Evolutionary conservation across 2,888 invertebrate genomes (phyloP), one percentile per base, ranked within the genome.

Genomic region (Sesia bembeciformis): DNA sequence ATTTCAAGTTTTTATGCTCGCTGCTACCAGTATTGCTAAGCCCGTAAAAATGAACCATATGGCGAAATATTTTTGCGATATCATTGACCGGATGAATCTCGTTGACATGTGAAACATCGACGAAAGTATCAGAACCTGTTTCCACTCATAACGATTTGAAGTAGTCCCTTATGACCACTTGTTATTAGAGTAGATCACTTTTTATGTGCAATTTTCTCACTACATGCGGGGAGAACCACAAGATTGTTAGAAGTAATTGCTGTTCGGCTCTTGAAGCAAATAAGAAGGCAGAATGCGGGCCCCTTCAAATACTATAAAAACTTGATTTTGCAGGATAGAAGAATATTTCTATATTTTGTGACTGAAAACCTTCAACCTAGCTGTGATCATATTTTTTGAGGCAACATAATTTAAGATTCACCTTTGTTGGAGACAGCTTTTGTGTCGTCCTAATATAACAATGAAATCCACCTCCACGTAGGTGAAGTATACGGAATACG

Each of bases 161-260:
- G 63, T 63, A 67, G 71, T 65, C 66, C 67, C 62, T 70, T 69
- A 70, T 63, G 68, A 71, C 67, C 68, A 65, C 66, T 70, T 75
- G 72, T 76, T 83, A 79, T 82, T 81, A 79, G 76, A 83, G 80
- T 72, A 77, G 69, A 72, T 71, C 66, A 77, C 67, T 78, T 81
- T 81, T 86, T 82, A 82, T 76, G 76, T 72, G 78, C 78, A 80
- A 82, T 82, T 81, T 84, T 78, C 74, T 62, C 71, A 71, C 74
- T 76, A 68, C 70, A 84, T 85, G 84, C 85, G 84, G 84, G 84
- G 76, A 70, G 66, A 78, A 81, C 85, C 87, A 67, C 85, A 83
- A 78, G 75, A 76, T 84, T 80, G 78, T 85, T 87, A 84, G 81
- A 81, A 76, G 71, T 86, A 85, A 88, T 88, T 84, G 79, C 76